Percentiles rank a stretch among this genome's conserved stretches.
phyloP scores from a whole-genome alignment of 2,888 invertebrate genomes.

The Metalampra italica region DNA sequence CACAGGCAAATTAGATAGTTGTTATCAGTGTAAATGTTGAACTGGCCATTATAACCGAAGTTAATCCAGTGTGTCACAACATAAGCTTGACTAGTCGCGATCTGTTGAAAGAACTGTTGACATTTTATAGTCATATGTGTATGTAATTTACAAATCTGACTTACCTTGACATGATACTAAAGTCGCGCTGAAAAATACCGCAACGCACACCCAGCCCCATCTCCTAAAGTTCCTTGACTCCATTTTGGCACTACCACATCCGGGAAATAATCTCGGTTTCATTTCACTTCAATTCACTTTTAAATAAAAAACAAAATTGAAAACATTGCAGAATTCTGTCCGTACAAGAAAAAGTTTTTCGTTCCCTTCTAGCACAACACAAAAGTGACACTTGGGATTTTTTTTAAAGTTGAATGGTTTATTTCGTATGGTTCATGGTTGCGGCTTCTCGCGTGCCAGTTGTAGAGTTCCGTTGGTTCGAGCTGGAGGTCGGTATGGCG shows the following conservation, averaged over 20 bases:
- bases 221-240: constrained; percentile 30
- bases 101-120: constrained; percentile 7
- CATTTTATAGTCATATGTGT: constrained; percentile 12
- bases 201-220: constrained; percentile 33
- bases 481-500: constrained; percentile 7
- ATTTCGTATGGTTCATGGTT: background rate
- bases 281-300: constrained; percentile 43
- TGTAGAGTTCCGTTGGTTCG: constrained; percentile 13
- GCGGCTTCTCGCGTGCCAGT: constrained; percentile 10
- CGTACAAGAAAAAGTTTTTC: background rate
- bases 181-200: constrained; percentile 36
- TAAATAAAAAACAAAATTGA: background rate
- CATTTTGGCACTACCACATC: constrained; percentile 49
- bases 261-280: constrained; percentile 61
- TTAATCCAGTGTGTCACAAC: background rate
- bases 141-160: constrained; percentile 27
- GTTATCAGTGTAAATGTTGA: too few species aligned
- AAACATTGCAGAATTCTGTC: background rate
- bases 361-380: constrained; percentile 8
- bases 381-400: constrained; percentile 6
- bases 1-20: too few species aligned
- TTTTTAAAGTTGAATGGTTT: background rate
- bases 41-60: too few species aligned
- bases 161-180: constrained; percentile 69
- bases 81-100: constrained; percentile 4